A percentile compares a stretch with the other conserved stretches of the same genome.
These are phyloP conservation scores for Lagenorhynchus albirostris DNA, from an alignment of 2,113 vertebrate species.

Conservation along the genomic window DNA sequence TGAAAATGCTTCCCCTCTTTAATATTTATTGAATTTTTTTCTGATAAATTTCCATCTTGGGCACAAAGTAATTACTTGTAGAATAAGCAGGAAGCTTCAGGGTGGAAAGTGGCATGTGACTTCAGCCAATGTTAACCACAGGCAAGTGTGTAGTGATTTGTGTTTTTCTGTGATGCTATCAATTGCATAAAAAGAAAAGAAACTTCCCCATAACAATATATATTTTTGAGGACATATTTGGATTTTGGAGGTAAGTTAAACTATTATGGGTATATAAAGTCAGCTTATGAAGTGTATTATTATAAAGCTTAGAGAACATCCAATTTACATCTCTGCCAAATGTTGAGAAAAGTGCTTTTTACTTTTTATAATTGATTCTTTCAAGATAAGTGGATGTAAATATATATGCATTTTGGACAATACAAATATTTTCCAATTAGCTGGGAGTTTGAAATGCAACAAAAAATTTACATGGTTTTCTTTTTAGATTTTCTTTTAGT, in stretches of 20 bases:
- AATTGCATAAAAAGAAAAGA: slow-evolving; percentile 66
- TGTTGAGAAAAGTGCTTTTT: slow-evolving; percentile 24
- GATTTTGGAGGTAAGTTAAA: neutral
- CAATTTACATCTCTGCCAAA: neutral
- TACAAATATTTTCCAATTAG: slow-evolving; percentile 32
- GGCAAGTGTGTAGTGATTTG: slow-evolving; percentile 51
- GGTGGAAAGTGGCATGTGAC: neutral
- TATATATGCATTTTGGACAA: neutral
- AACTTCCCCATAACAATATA: slow-evolving; percentile 50
- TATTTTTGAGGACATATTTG: neutral
- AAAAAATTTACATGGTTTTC: neutral
- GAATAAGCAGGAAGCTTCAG: neutral
- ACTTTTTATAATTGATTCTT: neutral
- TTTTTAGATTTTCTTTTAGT: neutral
- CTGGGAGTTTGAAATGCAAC: slow-evolving; percentile 12
- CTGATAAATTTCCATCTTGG: neutral
- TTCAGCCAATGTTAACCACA: neutral
- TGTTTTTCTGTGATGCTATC: slow-evolving; percentile 53
- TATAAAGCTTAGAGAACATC: neutral
- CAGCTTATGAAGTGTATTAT: neutral
- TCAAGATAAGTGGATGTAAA: neutral
- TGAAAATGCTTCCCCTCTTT: neutral
- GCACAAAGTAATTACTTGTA: neutral
- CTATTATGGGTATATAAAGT: neutral
- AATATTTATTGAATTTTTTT: slow-evolving; percentile 23